These are phyloP conservation scores for Porphyrio hochstetteri DNA, from an alignment of 2,113 vertebrate genomes.

Conservation along the genomic window DNA sequence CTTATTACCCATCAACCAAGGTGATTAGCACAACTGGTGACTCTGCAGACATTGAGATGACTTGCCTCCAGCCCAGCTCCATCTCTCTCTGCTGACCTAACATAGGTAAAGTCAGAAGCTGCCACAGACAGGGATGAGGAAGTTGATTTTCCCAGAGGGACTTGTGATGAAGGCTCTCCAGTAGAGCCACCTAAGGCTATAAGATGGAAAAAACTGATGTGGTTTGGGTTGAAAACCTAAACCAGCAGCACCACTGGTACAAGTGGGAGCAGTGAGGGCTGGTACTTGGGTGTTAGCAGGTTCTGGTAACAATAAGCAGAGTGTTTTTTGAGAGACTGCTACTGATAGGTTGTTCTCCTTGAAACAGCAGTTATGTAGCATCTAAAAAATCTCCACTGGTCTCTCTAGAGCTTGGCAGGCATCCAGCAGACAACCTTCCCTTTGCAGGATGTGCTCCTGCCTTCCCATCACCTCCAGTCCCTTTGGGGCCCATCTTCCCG, in stretches of 20 bases:
- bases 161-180: neutral
- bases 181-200: neutral
- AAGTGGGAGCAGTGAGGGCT: neutral
- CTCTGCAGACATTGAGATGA: fast-evolving
- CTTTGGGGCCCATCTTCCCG: neutral
- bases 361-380: neutral
- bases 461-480: neutral
- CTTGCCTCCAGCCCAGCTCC: neutral
- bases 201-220: neutral
- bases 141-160: neutral
- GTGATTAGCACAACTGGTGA: neutral
- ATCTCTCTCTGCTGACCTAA: neutral
- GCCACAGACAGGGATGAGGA: neutral
- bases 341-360: fast-evolving
- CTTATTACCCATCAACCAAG: neutral
- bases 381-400: neutral
- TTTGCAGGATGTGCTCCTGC: neutral
- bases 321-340: neutral
- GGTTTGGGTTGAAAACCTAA: neutral
- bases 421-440: neutral
- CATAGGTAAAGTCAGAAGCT: neutral
- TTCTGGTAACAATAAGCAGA: neutral
- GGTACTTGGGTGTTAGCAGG: neutral
- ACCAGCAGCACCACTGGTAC: neutral
- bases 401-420: neutral